phyloP scores from a whole-genome alignment of 2,888 invertebrate genomes.

The Athalia rosae region DNA sequence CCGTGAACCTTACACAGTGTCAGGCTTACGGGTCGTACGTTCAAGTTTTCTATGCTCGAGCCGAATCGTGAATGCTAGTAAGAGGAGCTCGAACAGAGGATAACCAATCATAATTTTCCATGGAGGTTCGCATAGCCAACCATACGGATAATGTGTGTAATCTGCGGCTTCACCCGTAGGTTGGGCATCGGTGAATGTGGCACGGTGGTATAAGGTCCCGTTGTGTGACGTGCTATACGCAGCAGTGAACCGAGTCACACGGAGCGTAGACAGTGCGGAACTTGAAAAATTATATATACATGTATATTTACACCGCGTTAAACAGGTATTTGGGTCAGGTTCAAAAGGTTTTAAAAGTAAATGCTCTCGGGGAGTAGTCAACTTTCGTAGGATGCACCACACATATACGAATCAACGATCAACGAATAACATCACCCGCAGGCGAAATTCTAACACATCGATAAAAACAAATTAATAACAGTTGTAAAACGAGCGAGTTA shows the following conservation, averaged over 20 bases:
- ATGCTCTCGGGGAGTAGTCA: not conserved
- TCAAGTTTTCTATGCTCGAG: too few species aligned
- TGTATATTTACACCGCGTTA: constrained; percentile 7
- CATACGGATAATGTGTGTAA: too few species aligned
- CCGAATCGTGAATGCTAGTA: too few species aligned
- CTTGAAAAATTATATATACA: constrained; percentile 4
- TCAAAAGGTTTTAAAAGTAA: constrained; percentile 12
- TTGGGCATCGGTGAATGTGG: constrained; percentile 14
- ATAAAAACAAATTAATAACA: not conserved
- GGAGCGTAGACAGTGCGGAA: constrained; percentile 33
- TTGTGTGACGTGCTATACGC: constrained; percentile 28
- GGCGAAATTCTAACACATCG: not conserved
- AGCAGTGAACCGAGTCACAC: not conserved
- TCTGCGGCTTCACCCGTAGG: too few species aligned
- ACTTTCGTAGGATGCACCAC: not conserved
- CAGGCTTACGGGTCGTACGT: too few species aligned
- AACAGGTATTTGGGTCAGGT: constrained; percentile 32
- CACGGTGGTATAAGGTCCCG: constrained; percentile 26
- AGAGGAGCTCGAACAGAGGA: too few species aligned
- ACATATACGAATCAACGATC: constrained; percentile 7
- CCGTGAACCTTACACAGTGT: too few species aligned
- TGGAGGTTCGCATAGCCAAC: too few species aligned
- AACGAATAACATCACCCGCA: not conserved
- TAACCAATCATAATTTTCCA: too few species aligned
- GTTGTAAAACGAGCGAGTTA: not conserved